Evolutionary conservation across 2,888 invertebrate genomes (phyloP).

Genomic region (Embidobia sp.): DNA sequence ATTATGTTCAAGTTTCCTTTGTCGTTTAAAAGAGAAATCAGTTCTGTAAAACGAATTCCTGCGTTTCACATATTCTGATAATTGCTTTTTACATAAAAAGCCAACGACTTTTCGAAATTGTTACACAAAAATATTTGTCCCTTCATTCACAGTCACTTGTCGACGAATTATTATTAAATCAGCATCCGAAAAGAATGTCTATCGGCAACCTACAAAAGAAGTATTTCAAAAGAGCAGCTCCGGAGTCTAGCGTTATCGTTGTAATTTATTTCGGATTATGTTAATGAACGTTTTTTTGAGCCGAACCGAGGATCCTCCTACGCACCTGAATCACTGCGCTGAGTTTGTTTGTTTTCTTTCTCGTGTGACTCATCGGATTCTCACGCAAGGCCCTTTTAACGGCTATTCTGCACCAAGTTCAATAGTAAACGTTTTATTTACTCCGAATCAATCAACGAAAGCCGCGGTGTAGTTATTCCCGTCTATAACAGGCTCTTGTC

Average conservation of each 20-base stretch:
- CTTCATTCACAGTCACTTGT: slow-evolving; percentile 13
- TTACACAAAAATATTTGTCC: background rate
- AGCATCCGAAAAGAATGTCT: slow-evolving; percentile 18
- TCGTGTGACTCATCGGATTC: slow-evolving; percentile 51
- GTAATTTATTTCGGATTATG: slow-evolving; percentile 60
- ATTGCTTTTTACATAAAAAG: too few species aligned
- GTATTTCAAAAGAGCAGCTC: slow-evolving; percentile 19
- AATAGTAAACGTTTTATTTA: slow-evolving; percentile 11
- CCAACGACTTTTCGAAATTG: slow-evolving; percentile 15
- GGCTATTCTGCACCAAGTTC: background rate
- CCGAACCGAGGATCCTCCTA: slow-evolving; percentile 48
- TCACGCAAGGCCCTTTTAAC: slow-evolving; percentile 21
- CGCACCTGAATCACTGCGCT: slow-evolving; percentile 39
- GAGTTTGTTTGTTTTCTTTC: slow-evolving; percentile 41
- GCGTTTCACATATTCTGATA: too few species aligned
- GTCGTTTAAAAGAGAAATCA: too few species aligned
- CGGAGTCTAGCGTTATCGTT: slow-evolving; percentile 34
- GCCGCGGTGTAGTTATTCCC: too few species aligned
- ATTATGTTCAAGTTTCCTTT: too few species aligned
- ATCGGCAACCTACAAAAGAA: slow-evolving; percentile 49
- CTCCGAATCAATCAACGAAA: slow-evolving; percentile 2
- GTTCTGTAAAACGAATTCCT: too few species aligned
- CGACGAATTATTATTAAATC: slow-evolving; percentile 22
- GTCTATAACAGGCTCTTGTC: too few species aligned
- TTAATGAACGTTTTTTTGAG: slow-evolving; percentile 47